A percentile compares a stretch with the other conserved stretches of the same genome.
phyloP scores from a whole-genome alignment of 2,797 vertebrate species.

The Peromyscus attwateri region DNA sequence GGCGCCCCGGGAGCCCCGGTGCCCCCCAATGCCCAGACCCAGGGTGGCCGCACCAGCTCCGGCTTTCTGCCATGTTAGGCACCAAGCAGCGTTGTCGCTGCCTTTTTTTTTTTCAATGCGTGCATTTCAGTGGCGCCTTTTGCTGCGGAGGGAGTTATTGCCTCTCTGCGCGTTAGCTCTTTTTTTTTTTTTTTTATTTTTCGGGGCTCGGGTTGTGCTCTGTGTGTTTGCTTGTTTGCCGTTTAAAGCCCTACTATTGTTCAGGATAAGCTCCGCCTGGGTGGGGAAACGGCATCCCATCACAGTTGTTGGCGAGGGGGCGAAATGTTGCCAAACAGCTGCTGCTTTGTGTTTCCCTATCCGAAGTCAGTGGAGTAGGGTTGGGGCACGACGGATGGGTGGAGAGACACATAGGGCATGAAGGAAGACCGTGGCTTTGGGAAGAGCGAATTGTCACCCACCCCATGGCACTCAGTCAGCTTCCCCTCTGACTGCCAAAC shows the following conservation, averaged over 20 bases:
- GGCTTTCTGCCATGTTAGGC: constrained; percentile 82
- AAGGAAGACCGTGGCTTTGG: constrained; percentile 73
- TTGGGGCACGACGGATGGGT: constrained; percentile 80
- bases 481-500: constrained; percentile 82
- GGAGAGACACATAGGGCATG: constrained; percentile 67
- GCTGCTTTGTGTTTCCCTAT: constrained; percentile 87
- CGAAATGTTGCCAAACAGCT: constrained; percentile 89
- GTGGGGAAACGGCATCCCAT: constrained; percentile 85
- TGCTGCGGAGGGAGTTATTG: constrained; percentile 67
- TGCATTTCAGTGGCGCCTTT: constrained; percentile 61
- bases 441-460: constrained; percentile 77
- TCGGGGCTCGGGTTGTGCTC: constrained; percentile 69
- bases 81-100: constrained; percentile 57
- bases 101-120: constrained; percentile 42
- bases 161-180: constrained; percentile 39
- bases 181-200: background rate
- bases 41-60: constrained; percentile 65
- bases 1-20: constrained; percentile 37
- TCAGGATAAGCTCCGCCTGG: constrained; percentile 81
- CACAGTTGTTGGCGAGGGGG: constrained; percentile 85
- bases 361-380: constrained; percentile 83
- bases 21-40: constrained; percentile 65
- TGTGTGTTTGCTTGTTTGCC: constrained; percentile 75
- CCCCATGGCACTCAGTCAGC: constrained; percentile 65
- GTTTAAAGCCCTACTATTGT: constrained; percentile 83